Conservation (phyloP, 2,888 invertebrate species). For the Nasonovia ribisnigri region DNA sequence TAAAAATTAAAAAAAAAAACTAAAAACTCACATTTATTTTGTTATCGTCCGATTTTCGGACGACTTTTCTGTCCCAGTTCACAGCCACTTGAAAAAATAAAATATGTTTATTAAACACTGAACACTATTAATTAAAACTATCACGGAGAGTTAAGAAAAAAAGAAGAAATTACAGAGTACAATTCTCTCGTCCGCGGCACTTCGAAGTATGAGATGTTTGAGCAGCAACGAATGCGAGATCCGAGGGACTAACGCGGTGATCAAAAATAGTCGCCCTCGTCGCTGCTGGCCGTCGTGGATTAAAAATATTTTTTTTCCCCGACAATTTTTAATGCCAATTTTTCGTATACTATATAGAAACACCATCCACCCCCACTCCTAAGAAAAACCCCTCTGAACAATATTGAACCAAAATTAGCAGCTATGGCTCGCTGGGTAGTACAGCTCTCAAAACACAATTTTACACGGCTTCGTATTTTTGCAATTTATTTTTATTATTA, state of each 20-base stretch:
- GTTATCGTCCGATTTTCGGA: constrained; percentile 57
- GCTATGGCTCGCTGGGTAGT: constrained; percentile 17
- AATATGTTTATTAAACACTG: constrained; percentile 46
- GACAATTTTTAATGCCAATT: constrained; percentile 64
- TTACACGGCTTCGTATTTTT: not conserved
- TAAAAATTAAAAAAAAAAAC: not conserved
- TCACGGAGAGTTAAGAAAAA: constrained; percentile 31
- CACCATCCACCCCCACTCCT: constrained; percentile 41
- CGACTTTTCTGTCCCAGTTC: constrained; percentile 31
- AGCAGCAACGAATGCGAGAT: constrained; percentile 63
- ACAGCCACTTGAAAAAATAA: constrained; percentile 53
- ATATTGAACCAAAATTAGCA: constrained; percentile 57
- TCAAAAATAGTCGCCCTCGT: constrained; percentile 65
- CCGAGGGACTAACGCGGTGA: constrained; percentile 64
- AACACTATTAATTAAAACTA: constrained; percentile 32
- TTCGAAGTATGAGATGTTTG: constrained; percentile 62
- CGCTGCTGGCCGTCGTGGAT: constrained; percentile 62
- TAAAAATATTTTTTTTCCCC: constrained; percentile 65
- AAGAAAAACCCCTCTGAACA: constrained; percentile 26
- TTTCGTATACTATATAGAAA: constrained; percentile 33
- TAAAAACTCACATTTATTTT: constrained; percentile 37
- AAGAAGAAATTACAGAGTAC: constrained; percentile 53
- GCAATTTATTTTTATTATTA: constrained; percentile 8
- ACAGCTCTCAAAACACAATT: constrained; percentile 7
- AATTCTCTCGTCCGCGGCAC: constrained; percentile 58